Base-by-base conservation (phyloP, 2,113 vertebrate genomes). In the Sterrhoptilus dennistouni region DNA sequence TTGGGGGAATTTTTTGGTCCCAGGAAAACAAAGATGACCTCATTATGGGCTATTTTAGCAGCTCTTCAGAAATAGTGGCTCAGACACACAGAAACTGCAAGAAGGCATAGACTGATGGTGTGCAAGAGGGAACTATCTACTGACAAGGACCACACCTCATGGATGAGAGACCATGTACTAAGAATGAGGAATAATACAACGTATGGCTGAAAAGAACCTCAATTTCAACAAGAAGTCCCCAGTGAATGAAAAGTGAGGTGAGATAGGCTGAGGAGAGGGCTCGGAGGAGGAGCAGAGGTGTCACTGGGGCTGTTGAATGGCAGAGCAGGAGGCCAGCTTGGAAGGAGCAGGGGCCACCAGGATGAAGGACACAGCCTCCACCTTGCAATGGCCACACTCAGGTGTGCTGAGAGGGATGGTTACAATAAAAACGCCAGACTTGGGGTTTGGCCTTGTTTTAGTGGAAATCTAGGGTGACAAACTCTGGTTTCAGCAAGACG, bases 41-140 rank as follows among this genome's bases (percentile, higher is more conserved):
- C 75, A 88, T 59, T 29, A 1, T 38, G 12, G 75, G 52, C 66
- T 94, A 80, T 95, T 95, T 93, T 94, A 96, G 84, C 66, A 76
- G n/a, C 59, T 86, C 65, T 53, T 92, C 84, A 84, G 79, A 95
- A 96, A 87, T 24, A 94, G 81, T 65, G 87, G 50, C 82, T 94
- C 29, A 82, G 71, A 72, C 47, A 63, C 13, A 14, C 18, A 82
- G 63, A 86, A 84, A 31, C 65, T 91, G 91, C 54, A 63, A 70
- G 84, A 74, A 87, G 74, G 60, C 2, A 0, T 68, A 94, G 50
- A 79, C 28, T 28, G 66, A 35, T 89, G 45, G 75, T 82, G 44
- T 71, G 36, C 15, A 45, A 50, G 44, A 78, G 56, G 52, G 27
- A 89, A 17, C 60, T 45, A 23, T n/a, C 53, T 28, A 11, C 16